phyloP scores from a whole-genome alignment of 1,140 invertebrate species.

The Luehdorfia chinensis region DNA sequence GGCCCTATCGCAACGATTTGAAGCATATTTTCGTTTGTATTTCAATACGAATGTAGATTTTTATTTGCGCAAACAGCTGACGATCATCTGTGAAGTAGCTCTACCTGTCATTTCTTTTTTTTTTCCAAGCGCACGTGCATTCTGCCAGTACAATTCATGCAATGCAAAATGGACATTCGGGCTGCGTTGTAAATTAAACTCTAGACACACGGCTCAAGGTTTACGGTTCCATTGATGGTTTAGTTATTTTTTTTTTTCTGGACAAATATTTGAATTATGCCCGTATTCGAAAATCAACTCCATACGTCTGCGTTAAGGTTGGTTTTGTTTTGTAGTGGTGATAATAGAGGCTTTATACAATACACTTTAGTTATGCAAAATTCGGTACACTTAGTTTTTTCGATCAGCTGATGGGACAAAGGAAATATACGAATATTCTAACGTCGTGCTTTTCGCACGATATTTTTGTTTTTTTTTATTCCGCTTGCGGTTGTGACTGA shows the following conservation, averaged over 20 bases:
- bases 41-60: too few species aligned
- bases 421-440: neutral
- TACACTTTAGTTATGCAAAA: constrained; percentile 12
- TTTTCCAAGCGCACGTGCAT: constrained; percentile 30
- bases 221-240: neutral
- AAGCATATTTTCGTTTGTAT: constrained; percentile 3
- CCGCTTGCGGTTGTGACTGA: neutral
- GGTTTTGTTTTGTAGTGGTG: neutral
- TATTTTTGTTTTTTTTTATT: constrained; percentile 2
- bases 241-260: constrained; percentile 10
- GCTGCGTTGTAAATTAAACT: constrained; percentile 4
- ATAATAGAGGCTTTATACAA: neutral
- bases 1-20: neutral
- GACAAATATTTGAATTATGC: neutral
- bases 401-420: constrained; percentile 16
- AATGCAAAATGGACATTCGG: constrained; percentile 30
- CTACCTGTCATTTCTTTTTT: constrained; percentile 42
- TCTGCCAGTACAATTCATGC: constrained; percentile 20
- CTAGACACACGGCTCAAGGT: neutral
- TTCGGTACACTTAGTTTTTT: constrained; percentile 6
- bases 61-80: constrained; percentile 39
- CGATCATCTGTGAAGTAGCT: constrained; percentile 36
- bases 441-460: neutral
- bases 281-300: constrained; percentile 11
- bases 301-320: neutral